phyloP scores from a whole-genome alignment of 2,888 invertebrate species.

The Andrena praecox region DNA sequence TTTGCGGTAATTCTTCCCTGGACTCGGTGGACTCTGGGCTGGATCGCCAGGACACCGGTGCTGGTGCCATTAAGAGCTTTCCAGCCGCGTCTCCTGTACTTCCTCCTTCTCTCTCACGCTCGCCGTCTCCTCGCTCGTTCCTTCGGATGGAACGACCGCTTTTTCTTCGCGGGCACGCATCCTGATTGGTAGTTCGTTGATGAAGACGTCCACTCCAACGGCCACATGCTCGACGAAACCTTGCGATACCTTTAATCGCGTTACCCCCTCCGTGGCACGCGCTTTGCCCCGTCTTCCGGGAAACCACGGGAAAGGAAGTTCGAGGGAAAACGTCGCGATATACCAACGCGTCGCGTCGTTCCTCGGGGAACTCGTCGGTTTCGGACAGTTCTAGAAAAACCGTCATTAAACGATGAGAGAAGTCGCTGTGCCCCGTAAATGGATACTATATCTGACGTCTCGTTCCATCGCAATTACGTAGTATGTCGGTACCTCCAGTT shows the following conservation, averaged over 20 bases:
- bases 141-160: slow-evolving; percentile 50
- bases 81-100: slow-evolving; percentile 64
- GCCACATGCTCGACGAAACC: slow-evolving; percentile 65
- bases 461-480: slow-evolving; percentile 31
- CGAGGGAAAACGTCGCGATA: background rate
- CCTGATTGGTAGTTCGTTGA: slow-evolving; percentile 74
- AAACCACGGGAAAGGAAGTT: background rate
- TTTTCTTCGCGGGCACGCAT: slow-evolving; percentile 61
- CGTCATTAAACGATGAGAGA: slow-evolving; percentile 22
- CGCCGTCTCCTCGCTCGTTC: slow-evolving; percentile 20
- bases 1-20: slow-evolving; percentile 75
- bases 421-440: slow-evolving; percentile 15
- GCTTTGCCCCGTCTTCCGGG: slow-evolving; percentile 15
- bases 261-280: slow-evolving; percentile 38
- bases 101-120: background rate
- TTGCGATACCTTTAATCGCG: slow-evolving; percentile 65
- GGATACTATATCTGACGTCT: slow-evolving; percentile 30
- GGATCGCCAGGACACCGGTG: slow-evolving; percentile 32
- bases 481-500: background rate
- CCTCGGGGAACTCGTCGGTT: background rate
- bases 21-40: slow-evolving; percentile 30
- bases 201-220: slow-evolving; percentile 78
- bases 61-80: slow-evolving; percentile 78
- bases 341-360: background rate
- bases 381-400: too few species aligned